Percentiles rank a stretch among this genome's conserved stretches.
Conservation (phyloP, 2,797 vertebrate genomes). For the Borostomias antarcticus region DNA sequence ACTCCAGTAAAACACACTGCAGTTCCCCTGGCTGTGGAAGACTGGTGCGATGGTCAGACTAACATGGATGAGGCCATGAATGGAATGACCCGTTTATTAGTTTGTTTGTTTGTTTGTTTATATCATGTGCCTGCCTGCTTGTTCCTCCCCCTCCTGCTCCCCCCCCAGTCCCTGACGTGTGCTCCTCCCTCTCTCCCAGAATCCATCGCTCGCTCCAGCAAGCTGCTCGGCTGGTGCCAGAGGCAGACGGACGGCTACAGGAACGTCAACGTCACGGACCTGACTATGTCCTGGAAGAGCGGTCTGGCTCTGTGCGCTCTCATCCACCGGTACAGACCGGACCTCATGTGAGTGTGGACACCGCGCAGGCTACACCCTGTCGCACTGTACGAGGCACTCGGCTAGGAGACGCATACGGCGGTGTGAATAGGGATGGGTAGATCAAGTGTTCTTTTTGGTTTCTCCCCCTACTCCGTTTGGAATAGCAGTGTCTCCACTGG, state of each 20-base stretch:
- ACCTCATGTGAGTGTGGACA: conserved; percentile 89
- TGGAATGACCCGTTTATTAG: conserved; percentile 34
- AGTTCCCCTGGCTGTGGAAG: conserved; percentile 6
- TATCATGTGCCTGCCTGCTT: not conserved
- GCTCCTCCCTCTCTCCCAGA: conserved; percentile 70
- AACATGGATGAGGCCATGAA: conserved; percentile 45
- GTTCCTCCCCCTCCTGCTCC: too few species aligned
- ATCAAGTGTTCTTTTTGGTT: too few species aligned
- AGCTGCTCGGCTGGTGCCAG: conserved; percentile 96
- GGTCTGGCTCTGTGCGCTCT: conserved; percentile 94
- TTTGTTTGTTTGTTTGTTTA: conserved; percentile 7
- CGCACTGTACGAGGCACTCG: too few species aligned
- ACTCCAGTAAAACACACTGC: conserved; percentile 20
- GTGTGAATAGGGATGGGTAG: too few species aligned
- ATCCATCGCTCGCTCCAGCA: conserved; percentile 93
- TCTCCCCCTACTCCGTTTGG: too few species aligned
- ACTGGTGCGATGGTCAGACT: conserved; percentile 42
- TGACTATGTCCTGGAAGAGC: conserved; percentile 97
- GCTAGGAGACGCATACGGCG: too few species aligned
- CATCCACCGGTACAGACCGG: conserved; percentile 94
- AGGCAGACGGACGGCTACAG: conserved; percentile 94
- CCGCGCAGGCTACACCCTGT: not conserved
- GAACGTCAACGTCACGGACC: conserved; percentile 89
- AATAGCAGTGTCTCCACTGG: too few species aligned
- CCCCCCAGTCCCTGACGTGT: conserved; percentile 6